Percentiles rank a stretch among this genome's conserved stretches.
These are phyloP conservation scores for Amphiduros pacificus DNA, from an alignment of 2,888 invertebrate species.

Conservation along the genomic window DNA sequence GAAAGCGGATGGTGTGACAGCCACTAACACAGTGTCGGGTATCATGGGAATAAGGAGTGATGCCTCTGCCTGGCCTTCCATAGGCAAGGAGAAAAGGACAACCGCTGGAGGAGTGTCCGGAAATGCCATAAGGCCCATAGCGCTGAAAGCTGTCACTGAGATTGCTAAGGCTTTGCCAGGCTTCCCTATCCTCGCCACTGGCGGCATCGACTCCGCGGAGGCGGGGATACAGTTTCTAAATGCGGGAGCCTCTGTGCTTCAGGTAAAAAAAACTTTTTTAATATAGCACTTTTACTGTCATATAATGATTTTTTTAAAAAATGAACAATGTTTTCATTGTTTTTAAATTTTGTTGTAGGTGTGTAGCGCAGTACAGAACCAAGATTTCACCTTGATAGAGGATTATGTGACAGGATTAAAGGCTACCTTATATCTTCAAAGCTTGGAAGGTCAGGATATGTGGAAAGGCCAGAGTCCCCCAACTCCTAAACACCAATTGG, in stretches of 20 bases:
- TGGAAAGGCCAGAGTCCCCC: slow-evolving; percentile 98
- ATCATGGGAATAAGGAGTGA: slow-evolving; percentile 84
- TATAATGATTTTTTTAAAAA: background rate
- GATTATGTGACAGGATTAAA: slow-evolving; percentile 91
- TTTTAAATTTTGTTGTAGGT: slow-evolving; percentile 64
- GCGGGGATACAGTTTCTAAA: slow-evolving; percentile 91
- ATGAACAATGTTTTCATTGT: too few species aligned
- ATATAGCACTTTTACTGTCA: background rate
- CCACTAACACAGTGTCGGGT: slow-evolving; percentile 96
- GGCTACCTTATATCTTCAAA: slow-evolving; percentile 78
- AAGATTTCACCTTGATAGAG: slow-evolving; percentile 95
- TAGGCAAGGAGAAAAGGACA: slow-evolving; percentile 77
- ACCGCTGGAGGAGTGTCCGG: slow-evolving; percentile 95
- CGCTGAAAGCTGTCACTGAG: slow-evolving; percentile 85
- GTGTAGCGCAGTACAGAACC: slow-evolving; percentile 96
- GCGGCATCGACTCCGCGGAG: slow-evolving; percentile 96
- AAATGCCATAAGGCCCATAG: slow-evolving; percentile 93
- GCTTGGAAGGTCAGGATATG: slow-evolving; percentile 60
- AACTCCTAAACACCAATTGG: slow-evolving; percentile 84
- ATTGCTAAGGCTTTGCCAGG: slow-evolving; percentile 81
- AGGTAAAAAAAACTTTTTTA: slow-evolving; percentile 67
- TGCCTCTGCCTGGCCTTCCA: slow-evolving; percentile 87
- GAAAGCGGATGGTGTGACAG: slow-evolving; percentile 91
- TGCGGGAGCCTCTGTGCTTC: slow-evolving; percentile 89
- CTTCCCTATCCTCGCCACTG: slow-evolving; percentile 92